phyloP scores from a whole-genome alignment of 2,113 vertebrate genomes.

The Ochotona princeps region DNA sequence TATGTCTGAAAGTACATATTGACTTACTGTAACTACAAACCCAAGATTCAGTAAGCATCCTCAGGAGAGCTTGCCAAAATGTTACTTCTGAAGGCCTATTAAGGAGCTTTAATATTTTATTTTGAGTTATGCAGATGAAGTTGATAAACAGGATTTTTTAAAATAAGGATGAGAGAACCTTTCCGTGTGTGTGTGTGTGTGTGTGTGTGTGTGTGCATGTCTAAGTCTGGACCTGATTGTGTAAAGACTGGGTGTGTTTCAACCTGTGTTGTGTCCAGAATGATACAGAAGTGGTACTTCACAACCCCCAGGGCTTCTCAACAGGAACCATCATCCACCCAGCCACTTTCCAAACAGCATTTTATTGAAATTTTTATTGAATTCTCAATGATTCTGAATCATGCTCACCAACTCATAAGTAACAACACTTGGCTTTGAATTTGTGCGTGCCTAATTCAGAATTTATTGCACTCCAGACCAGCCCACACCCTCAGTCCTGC shows the following conservation, averaged over 20 bases:
- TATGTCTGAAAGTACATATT: constrained; percentile 61
- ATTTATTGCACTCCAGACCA: background rate
- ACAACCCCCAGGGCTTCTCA: background rate
- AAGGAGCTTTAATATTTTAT: constrained; percentile 86
- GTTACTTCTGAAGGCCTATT: constrained; percentile 70
- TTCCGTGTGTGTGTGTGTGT: constrained; percentile 41
- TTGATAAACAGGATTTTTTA: constrained; percentile 79
- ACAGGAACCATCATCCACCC: background rate
- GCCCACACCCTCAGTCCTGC: background rate
- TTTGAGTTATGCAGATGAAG: constrained; percentile 69
- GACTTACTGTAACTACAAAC: constrained; percentile 74
- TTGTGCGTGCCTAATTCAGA: background rate
- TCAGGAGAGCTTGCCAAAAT: constrained; percentile 56
- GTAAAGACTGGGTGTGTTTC: background rate
- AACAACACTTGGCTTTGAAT: background rate
- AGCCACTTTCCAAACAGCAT: background rate
- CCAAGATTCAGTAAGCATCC: background rate
- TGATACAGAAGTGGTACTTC: background rate
- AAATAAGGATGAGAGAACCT: constrained; percentile 62
- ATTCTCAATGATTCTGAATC: background rate
- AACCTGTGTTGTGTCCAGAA: background rate
- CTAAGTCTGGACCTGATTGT: background rate
- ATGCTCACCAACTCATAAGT: background rate
- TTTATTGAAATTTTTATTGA: background rate
- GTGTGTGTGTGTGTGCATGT: background rate